Evolutionary conservation across 2,797 vertebrate genomes (phyloP).

Genomic region (Malurus splendens): DNA sequence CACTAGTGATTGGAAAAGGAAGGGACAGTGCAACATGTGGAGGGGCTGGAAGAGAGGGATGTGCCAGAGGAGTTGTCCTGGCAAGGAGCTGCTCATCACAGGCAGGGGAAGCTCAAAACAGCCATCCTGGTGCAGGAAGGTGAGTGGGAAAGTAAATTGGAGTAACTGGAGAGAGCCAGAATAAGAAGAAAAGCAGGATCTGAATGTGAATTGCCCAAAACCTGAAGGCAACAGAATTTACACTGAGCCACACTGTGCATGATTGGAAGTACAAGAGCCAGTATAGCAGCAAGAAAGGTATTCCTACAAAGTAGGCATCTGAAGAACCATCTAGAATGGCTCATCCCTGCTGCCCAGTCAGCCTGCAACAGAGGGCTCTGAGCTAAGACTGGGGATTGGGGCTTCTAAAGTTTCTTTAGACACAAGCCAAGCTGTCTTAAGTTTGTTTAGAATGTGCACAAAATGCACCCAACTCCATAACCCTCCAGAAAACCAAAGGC

Average conservation of each 20-base stretch:
- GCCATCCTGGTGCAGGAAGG: background rate
- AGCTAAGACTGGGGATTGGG: background rate
- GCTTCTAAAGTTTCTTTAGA: background rate
- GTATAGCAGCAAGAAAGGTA: background rate
- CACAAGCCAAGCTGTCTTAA: background rate
- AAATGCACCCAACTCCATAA: background rate
- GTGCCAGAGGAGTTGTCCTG: fast-evolving
- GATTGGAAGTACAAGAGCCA: background rate
- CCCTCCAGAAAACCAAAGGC: background rate
- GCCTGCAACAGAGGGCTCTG: background rate
- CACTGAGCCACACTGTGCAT: background rate
- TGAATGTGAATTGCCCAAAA: background rate
- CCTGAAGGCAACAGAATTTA: background rate
- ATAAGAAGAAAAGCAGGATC: background rate
- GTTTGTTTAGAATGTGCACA: background rate
- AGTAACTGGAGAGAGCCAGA: background rate
- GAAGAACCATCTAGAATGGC: background rate
- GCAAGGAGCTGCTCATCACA: background rate
- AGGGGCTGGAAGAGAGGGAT: background rate
- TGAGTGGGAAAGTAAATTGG: background rate
- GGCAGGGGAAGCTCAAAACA: background rate
- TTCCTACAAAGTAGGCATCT: background rate
- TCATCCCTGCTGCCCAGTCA: background rate
- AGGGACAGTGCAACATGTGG: fast-evolving
- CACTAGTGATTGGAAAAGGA: background rate